Percentiles rank a stretch among this genome's conserved stretches.
These are phyloP conservation scores for Augochlorella aurata DNA, from an alignment of 2,888 invertebrate genomes.

Conservation along the genomic window DNA sequence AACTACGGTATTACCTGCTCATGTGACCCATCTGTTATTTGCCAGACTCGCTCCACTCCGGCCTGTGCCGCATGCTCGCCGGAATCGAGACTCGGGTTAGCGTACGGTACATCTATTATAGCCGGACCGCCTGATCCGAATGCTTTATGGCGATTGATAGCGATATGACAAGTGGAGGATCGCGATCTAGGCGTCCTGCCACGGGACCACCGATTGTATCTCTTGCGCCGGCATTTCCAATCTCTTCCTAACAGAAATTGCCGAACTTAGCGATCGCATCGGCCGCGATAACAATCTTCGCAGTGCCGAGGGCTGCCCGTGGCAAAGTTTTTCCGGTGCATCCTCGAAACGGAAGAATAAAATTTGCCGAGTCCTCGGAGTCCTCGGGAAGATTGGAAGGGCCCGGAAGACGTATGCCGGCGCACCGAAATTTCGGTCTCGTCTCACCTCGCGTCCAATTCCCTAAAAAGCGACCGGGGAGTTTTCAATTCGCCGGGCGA, in stretches of 20 bases:
- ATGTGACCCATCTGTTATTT: slow-evolving; percentile 62
- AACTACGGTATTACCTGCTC: slow-evolving; percentile 68
- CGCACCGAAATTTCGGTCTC: neutral
- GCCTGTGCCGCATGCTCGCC: slow-evolving; percentile 27
- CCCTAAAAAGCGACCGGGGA: slow-evolving; percentile 8
- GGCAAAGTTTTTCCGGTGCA: too few species aligned
- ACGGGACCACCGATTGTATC: neutral
- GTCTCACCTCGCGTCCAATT: neutral
- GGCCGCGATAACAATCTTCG: too few species aligned
- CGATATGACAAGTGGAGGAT: slow-evolving; percentile 47
- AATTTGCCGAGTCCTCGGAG: neutral
- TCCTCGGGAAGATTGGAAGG: neutral
- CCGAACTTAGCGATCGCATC: neutral
- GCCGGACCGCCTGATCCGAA: slow-evolving; percentile 33
- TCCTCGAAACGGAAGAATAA: neutral
- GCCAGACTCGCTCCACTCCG: slow-evolving; percentile 22
- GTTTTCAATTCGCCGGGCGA: slow-evolving; percentile 38
- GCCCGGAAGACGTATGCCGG: neutral
- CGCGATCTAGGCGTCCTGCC: neutral
- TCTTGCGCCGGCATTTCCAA: neutral
- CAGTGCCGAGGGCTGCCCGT: too few species aligned
- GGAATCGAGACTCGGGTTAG: slow-evolving; percentile 37
- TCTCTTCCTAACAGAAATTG: neutral
- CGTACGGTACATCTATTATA: slow-evolving; percentile 47
- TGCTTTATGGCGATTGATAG: slow-evolving; percentile 51